These are phyloP conservation scores for Borostomias antarcticus DNA, from an alignment of 2,797 vertebrate genomes.

Conservation along the genomic window DNA sequence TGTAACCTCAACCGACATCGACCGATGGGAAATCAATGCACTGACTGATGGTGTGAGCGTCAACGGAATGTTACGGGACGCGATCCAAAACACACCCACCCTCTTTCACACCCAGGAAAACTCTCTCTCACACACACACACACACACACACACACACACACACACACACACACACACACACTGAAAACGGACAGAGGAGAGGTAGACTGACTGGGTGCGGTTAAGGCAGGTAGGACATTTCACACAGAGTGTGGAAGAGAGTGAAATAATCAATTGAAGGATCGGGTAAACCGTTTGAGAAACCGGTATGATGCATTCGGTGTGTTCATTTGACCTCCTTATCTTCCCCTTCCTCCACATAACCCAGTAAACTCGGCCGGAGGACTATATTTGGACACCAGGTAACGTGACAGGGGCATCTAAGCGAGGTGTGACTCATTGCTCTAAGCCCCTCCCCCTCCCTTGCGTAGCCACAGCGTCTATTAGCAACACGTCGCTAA, in stretches of 20 bases:
- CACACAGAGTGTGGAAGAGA: constrained; percentile 8
- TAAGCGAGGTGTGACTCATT: constrained; percentile 58
- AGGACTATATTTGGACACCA: no score
- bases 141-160: constrained; percentile 14
- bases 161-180: constrained; percentile 19
- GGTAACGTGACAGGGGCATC: not conserved
- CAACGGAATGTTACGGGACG: constrained; percentile 57
- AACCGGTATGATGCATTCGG: constrained; percentile 22
- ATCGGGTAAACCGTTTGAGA: constrained; percentile 29
- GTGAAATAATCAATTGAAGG: constrained; percentile 21
- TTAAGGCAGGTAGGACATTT: constrained; percentile 43
- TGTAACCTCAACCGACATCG: constrained; percentile 62
- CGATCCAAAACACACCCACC: constrained; percentile 43
- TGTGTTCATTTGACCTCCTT: constrained; percentile 28
- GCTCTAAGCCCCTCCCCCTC: constrained; percentile 25
- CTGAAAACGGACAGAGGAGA: constrained; percentile 31
- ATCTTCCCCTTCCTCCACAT: constrained; percentile 27
- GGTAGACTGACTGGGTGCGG: constrained; percentile 48
- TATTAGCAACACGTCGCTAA: constrained; percentile 58
- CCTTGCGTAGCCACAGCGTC: not conserved
- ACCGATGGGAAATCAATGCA: constrained; percentile 75
- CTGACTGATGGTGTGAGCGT: constrained; percentile 61
- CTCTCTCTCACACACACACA: constrained; percentile 29
- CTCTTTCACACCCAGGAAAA: constrained; percentile 8
- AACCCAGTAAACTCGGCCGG: not conserved